These are phyloP conservation scores for Lepisosteus osseus DNA, from an alignment of 2,113 vertebrate species.

Conservation along the genomic window DNA sequence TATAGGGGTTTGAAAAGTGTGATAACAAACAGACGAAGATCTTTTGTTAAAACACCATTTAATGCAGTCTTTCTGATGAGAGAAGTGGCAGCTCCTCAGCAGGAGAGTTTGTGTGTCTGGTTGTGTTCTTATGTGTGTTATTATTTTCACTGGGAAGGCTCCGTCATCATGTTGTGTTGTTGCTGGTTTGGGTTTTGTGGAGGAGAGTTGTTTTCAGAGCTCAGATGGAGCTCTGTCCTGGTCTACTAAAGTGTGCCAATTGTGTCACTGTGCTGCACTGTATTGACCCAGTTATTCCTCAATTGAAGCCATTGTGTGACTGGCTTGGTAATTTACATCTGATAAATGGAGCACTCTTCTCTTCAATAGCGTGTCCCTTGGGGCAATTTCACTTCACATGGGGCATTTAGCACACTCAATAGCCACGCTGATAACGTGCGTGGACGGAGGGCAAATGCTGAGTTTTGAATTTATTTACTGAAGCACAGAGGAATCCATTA, in stretches of 20 bases:
- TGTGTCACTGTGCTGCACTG: constrained; percentile 58
- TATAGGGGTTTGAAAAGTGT: no score
- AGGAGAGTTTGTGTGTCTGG: no score
- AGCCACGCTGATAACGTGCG: constrained; percentile 56
- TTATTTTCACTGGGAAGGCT: no score
- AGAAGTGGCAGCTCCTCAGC: no score
- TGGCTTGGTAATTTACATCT: constrained; percentile 47
- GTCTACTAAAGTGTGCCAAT: constrained; percentile 38
- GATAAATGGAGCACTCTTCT: constrained; percentile 63
- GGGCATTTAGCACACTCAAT: constrained; percentile 60
- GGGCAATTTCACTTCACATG: constrained; percentile 55
- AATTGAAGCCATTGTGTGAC: constrained; percentile 39
- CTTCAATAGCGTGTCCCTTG: constrained; percentile 54
- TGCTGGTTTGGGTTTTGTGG: no score
- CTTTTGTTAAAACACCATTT: no score
- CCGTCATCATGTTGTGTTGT: no score
- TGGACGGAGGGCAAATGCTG: constrained; percentile 52
- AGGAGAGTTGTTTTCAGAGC: no score
- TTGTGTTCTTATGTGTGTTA: no score
- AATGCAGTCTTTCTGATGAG: no score
- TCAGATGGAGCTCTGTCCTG: neutral
- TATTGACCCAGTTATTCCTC: constrained; percentile 57
- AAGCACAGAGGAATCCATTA: constrained; percentile 42
- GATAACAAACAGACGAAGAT: no score
- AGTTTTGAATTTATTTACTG: constrained; percentile 44